Percentiles rank a stretch among this genome's conserved stretches.
Conservation (phyloP, 53 echinoderm and acorn worm genomes). For the Paracentrotus lividus region DNA sequence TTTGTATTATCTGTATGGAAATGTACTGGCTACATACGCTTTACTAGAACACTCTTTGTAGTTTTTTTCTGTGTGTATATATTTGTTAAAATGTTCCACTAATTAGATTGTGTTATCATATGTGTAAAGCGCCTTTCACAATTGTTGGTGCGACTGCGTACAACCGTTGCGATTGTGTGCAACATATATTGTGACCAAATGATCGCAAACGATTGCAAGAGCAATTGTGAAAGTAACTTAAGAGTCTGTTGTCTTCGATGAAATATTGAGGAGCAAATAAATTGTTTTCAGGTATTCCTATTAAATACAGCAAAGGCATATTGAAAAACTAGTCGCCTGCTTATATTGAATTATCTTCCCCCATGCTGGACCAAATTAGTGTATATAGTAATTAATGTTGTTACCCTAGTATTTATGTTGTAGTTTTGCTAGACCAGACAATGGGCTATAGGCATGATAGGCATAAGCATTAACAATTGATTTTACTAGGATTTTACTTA, state of each 20-base stretch:
- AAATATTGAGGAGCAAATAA: background rate
- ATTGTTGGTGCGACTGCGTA: no score
- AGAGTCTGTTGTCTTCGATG: background rate
- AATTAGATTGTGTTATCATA: background rate
- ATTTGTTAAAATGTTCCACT: background rate
- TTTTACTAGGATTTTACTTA: no score
- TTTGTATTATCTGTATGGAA: no score
- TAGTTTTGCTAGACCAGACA: background rate
- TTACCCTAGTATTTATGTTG: background rate
- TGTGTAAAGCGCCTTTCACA: no score
- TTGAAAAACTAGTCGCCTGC: background rate
- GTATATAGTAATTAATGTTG: background rate
- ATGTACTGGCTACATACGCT: no score
- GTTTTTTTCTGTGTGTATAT: background rate
- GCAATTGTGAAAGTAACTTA: no score
- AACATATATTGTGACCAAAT: no score
- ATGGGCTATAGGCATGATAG: no score
- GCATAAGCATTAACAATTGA: no score
- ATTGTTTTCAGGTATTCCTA: background rate
- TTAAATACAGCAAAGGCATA: background rate
- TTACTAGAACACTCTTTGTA: no score
- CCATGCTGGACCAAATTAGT: conserved; percentile 12
- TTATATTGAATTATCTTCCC: background rate
- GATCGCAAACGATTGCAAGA: no score
- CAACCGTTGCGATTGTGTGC: no score